phyloP scores from a whole-genome alignment of 2,113 vertebrate genomes.

The Tamias sibiricus region DNA sequence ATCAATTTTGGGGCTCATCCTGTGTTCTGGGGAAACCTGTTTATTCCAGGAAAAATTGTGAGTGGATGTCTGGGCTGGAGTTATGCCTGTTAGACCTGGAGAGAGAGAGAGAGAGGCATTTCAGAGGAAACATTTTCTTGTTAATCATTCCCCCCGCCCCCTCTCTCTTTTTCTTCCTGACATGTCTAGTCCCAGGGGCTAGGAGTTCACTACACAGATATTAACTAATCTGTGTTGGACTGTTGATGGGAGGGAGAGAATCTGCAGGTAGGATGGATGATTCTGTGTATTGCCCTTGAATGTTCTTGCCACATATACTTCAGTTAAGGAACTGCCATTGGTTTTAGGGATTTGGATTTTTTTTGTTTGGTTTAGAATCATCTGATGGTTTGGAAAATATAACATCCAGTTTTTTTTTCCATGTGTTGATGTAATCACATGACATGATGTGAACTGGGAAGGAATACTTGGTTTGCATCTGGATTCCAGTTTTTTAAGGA shows the following conservation, averaged over 20 bases:
- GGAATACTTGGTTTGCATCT: slow-evolving; percentile 20
- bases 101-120: neutral
- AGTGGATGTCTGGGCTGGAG: neutral
- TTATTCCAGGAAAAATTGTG: neutral
- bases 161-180: neutral
- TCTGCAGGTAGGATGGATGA: neutral
- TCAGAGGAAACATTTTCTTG: neutral
- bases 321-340: slow-evolving; percentile 32
- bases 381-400: slow-evolving; percentile 52
- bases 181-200: neutral
- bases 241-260: neutral
- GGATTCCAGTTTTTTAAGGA: neutral
- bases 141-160: neutral
- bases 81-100: neutral
- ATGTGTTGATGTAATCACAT: slow-evolving; percentile 38
- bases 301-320: neutral
- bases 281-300: neutral
- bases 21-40: neutral
- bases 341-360: slow-evolving; percentile 19
- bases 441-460: slow-evolving; percentile 43
- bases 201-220: neutral
- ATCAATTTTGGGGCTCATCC: neutral
- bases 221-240: neutral
- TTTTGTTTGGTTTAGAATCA: slow-evolving; percentile 36
- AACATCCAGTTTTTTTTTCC: neutral